A percentile compares a stretch with the other conserved stretches of the same genome.
phyloP scores from a whole-genome alignment of 1,140 invertebrate species.

The Bicyclus anynana region DNA sequence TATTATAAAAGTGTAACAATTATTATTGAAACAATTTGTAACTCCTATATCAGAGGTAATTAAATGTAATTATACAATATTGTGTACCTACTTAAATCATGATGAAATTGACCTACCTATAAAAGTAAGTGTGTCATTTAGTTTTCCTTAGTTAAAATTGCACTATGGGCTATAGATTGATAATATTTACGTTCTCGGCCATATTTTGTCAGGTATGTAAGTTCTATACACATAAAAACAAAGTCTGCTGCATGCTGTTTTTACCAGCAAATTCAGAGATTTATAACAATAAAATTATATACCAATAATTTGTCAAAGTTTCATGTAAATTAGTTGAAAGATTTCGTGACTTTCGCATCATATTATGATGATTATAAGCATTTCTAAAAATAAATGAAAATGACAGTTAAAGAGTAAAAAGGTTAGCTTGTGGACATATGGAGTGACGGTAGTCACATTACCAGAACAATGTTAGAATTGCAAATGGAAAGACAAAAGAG shows the following conservation, averaged over 20 bases:
- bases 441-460: no score
- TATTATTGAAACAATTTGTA: background rate
- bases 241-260: background rate
- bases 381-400: no score
- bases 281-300: no score
- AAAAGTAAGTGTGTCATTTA: slow-evolving; percentile 13
- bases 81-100: background rate
- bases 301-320: no score
- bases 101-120: slow-evolving; percentile 20
- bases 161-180: slow-evolving; percentile 13
- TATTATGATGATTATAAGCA: no score
- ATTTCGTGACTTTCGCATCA: no score
- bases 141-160: background rate
- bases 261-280: no score
- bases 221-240: background rate
- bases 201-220: slow-evolving; percentile 24
- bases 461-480: no score
- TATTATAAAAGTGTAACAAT: background rate
- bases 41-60: background rate
- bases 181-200: slow-evolving; percentile 9
- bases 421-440: no score
- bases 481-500: no score
- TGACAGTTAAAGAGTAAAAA: no score
- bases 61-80: background rate
- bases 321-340: no score